phyloP scores from a whole-genome alignment of 2,797 vertebrate genomes.

The Tapera naevia region DNA sequence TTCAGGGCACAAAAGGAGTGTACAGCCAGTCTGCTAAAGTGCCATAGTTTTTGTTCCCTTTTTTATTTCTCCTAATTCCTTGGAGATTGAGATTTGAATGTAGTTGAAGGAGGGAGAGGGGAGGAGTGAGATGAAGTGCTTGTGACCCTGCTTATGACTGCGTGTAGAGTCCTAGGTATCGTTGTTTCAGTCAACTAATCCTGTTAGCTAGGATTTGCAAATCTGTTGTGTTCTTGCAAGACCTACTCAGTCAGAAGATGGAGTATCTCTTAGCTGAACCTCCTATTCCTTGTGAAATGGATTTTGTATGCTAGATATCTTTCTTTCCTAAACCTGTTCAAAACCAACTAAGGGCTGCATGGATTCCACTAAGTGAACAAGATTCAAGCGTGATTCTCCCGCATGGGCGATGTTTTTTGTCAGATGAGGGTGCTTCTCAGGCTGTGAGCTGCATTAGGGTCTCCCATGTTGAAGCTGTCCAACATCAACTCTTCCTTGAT shows the following conservation, averaged over 20 bases:
- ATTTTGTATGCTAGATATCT: background rate
- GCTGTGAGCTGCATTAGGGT: background rate
- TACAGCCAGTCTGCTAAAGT: background rate
- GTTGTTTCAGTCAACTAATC: background rate
- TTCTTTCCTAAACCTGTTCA: background rate
- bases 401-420: rapidly evolving
- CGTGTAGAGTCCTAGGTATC: background rate
- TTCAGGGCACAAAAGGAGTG: background rate
- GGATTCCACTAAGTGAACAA: background rate
- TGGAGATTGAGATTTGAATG: background rate
- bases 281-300: background rate
- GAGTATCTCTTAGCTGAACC: background rate
- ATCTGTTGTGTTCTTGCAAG: background rate
- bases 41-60: background rate
- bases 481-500: background rate
- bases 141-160: background rate
- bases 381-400: background rate
- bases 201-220: background rate
- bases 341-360: background rate
- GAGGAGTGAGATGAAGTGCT: background rate
- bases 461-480: background rate
- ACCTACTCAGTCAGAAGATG: background rate
- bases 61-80: background rate
- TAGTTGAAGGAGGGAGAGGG: background rate
- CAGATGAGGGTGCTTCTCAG: background rate